Evolutionary conservation across 2,113 vertebrate genomes (phyloP).

Genomic region (Jaculus jaculus): DNA sequence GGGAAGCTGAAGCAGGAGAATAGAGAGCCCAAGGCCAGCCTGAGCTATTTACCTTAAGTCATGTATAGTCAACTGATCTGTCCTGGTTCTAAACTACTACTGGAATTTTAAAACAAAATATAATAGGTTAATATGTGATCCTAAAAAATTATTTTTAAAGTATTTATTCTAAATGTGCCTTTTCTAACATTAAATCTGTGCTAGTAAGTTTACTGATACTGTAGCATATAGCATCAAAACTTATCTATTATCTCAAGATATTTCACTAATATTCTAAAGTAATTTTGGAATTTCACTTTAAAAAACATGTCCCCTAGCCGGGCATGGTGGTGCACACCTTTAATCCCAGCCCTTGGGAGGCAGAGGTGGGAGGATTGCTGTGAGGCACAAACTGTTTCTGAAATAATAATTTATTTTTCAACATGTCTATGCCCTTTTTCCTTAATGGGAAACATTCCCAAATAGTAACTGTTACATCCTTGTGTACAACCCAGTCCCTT

Average conservation of each 20-base stretch:
- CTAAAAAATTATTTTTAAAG: constrained; percentile 2
- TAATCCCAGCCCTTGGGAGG: too few species aligned
- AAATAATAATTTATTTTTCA: constrained; percentile 36
- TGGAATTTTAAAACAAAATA: constrained; percentile 52
- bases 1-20: not conserved
- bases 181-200: constrained; percentile 36
- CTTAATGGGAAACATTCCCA: not conserved
- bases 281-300: constrained; percentile 41
- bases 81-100: not conserved
- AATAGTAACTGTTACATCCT: not conserved
- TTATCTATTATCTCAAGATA: not conserved
- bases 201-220: not conserved
- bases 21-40: not conserved
- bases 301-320: not conserved
- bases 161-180: not conserved
- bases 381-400: constrained; percentile 6
- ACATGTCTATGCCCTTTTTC: not conserved
- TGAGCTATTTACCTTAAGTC: constrained; percentile 24
- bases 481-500: not conserved
- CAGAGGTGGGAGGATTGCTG: too few species aligned
- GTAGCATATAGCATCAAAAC: not conserved
- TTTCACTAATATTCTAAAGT: not conserved
- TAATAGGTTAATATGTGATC: constrained; percentile 29
- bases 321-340: too few species aligned
- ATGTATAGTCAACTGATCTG: not conserved